Base-by-base conservation (phyloP, 2,888 invertebrate species). In the Pollenia angustigena region DNA sequence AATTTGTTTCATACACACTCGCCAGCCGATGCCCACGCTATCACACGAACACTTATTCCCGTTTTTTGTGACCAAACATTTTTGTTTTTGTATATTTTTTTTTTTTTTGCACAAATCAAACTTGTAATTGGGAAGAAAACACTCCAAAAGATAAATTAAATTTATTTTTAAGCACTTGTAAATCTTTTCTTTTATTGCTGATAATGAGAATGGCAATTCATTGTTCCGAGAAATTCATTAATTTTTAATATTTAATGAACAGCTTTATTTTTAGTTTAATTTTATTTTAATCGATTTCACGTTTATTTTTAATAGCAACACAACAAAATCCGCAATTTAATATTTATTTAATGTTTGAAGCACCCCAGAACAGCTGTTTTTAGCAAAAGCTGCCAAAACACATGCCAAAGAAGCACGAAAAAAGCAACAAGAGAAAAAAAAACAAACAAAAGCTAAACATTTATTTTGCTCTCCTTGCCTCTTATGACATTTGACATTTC, bases 341-440 rank as follows among this genome's bases (percentile, higher is more conserved):
- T 66, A 69, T 75, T 7, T 4, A 11, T 68, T 81, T 66, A 60
- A 62, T 14, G 32, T 69, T 50, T 71, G 0, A 10, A 64, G 46
- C 46, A 54, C 23, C 32, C 32, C 32, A 32, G 32, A 32, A 86
- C 87, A 87, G 87, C 87, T 87, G 87, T 84, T 87, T 76, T 68
- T 52, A 71, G 48, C 23, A 18, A 64, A 56, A 75, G 74, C 74
- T 86, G 86, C 81, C 86, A 86, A 83, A 83, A 74, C 11, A n/a
- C 18, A 8, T n/a, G 32, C 62, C 56, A 23, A 44, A n/a, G 18
- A 75, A 56, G 66, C 40, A 18, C 32, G 11, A 16, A 52, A 4
- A 80, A 32, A 2, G 0, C 16, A 58, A 7, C n/a, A 64, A 46
- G 40, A 23, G 23, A 7, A 68, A 54, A 9, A n/a, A 14, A 80